A percentile compares a stretch with the other conserved stretches of the same genome.
Evolutionary conservation across 2,113 vertebrate species (phyloP).

Genomic region (Phyllopteryx taeniolatus): DNA sequence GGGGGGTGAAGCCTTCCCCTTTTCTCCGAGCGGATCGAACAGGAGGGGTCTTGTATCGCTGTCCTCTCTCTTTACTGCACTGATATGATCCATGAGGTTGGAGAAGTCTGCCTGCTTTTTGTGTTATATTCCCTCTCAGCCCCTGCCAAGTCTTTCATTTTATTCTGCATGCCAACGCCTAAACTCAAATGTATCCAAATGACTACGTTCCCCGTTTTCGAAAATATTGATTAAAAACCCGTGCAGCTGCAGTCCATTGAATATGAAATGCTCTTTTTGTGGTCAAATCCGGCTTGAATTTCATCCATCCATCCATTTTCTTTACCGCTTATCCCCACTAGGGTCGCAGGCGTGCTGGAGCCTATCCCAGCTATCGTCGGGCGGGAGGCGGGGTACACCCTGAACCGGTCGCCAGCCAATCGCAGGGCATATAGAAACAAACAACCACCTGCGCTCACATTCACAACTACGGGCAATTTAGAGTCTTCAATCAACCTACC

Average conservation of each 20-base stretch:
- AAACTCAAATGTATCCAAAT: conserved; percentile 18
- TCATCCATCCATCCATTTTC: not conserved
- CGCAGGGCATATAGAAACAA: no score
- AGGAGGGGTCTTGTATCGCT: conserved; percentile 62
- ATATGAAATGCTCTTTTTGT: not conserved
- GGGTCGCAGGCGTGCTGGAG: no score
- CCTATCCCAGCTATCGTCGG: no score
- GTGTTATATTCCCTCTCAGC: conserved; percentile 32
- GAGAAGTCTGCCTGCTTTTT: conserved; percentile 55
- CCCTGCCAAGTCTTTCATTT: conserved; percentile 14
- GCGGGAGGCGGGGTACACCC: no score
- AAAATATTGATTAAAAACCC: not conserved
- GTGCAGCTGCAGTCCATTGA: not conserved
- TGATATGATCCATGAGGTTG: conserved; percentile 59
- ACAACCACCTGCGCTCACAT: no score
- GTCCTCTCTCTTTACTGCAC: conserved; percentile 37
- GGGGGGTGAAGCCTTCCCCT: conserved; percentile 44
- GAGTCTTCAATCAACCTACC: no score
- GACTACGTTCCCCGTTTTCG: conserved; percentile 10
- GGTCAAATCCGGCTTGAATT: not conserved
- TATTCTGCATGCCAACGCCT: conserved; percentile 41
- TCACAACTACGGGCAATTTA: no score
- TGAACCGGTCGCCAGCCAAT: no score
- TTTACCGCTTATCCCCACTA: no score
- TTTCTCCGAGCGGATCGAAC: conserved; percentile 52